Evolutionary conservation across 2,888 invertebrate genomes (phyloP).

Genomic region (Rotaria socialis): DNA sequence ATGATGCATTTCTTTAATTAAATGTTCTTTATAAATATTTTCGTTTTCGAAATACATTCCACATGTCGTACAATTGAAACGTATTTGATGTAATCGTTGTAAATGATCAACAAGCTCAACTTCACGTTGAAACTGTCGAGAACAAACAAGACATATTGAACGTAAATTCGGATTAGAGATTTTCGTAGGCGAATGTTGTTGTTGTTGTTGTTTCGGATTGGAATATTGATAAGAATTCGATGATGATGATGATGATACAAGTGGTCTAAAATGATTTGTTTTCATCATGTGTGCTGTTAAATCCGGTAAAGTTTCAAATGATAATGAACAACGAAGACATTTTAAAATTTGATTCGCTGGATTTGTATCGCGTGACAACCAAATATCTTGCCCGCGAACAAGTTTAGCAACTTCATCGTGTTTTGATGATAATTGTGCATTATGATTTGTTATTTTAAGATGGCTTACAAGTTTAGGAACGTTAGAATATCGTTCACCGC

Average conservation of each 20-base stretch:
- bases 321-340: conserved; percentile 43
- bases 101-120: conserved; percentile 31
- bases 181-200: not conserved
- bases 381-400: conserved; percentile 45
- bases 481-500: not conserved
- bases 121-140: conserved; percentile 2
- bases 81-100: conserved; percentile 8
- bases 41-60: conserved; percentile 33
- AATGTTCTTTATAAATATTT: conserved; percentile 4
- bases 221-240: not conserved
- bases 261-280: conserved; percentile 41
- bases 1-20: conserved; percentile 34
- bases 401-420: conserved; percentile 38
- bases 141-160: conserved; percentile 36
- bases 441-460: conserved; percentile 25
- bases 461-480: conserved; percentile 4
- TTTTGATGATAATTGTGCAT: conserved; percentile 27
- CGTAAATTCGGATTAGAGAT: not conserved
- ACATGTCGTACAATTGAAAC: conserved; percentile 24
- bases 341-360: conserved; percentile 43
- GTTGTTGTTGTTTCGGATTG: not conserved
- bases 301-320: conserved; percentile 42
- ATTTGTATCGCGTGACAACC: conserved; percentile 43
- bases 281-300: conserved; percentile 44
- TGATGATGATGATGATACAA: not conserved